Evolutionary conservation across 1,140 invertebrate genomes (phyloP).

Genomic region (Lepidurus arcticus): DNA sequence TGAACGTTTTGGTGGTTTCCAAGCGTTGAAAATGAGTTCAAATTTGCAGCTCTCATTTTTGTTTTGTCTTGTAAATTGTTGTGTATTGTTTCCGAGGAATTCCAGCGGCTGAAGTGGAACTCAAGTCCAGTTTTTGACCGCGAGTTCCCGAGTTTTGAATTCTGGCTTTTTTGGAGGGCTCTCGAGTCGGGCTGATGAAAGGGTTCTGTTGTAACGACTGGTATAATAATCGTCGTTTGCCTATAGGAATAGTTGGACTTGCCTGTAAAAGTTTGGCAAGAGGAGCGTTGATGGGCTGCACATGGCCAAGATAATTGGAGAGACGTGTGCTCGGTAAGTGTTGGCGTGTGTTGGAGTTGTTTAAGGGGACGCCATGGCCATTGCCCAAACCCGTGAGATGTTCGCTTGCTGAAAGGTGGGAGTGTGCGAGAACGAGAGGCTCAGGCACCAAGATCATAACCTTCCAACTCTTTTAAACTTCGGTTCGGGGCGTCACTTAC

Average conservation of each 20-base stretch:
- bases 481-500: conserved; percentile 20
- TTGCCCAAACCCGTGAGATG: neutral
- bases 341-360: conserved; percentile 21
- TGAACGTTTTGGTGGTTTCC: neutral
- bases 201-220: neutral
- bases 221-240: conserved; percentile 18
- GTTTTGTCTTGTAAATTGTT: too few relatives aligned
- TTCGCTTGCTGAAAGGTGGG: conserved; percentile 17
- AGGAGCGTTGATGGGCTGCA: conserved; percentile 13
- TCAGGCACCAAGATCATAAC: conserved; percentile 4
- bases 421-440: conserved; percentile 8
- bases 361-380: neutral
- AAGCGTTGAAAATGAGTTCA: too few relatives aligned
- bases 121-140: too few relatives aligned
- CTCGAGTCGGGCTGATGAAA: neutral
- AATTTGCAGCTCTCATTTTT: too few relatives aligned
- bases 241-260: neutral
- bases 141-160: too few relatives aligned
- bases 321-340: conserved; percentile 17
- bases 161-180: too few relatives aligned
- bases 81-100: too few relatives aligned
- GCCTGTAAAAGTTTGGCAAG: neutral
- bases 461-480: neutral
- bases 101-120: too few relatives aligned
- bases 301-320: conserved; percentile 13